Base-by-base conservation (phyloP, 2,888 invertebrate genomes). In the Chydorus sphaericus region DNA sequence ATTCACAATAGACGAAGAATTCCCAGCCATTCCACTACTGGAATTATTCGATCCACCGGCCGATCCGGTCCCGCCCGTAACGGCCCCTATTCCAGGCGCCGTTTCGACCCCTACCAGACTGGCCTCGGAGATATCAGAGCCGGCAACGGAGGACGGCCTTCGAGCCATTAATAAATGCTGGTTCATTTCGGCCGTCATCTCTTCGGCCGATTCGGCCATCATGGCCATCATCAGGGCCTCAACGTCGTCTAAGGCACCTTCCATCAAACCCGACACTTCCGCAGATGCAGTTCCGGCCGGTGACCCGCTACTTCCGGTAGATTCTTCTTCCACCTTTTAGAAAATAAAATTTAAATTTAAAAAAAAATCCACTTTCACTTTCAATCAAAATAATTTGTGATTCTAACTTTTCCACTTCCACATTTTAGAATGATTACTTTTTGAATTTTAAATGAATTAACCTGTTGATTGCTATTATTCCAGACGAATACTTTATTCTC, bases 401-500 rank as follows among this genome's bases (percentile, higher is more conserved):
- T n/a, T n/a, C n/a, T n/a, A n/a, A n/a, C n/a, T n/a, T n/a, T n/a
- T n/a, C n/a, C n/a, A n/a, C n/a, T n/a, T n/a, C n/a, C n/a, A n/a
- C n/a, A n/a, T n/a, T n/a, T n/a, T n/a, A n/a, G n/a, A n/a, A n/a
- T n/a, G n/a, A n/a, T n/a, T n/a, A n/a, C n/a, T n/a, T n/a, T n/a
- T n/a, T n/a, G n/a, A n/a, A n/a, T n/a, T n/a, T n/a, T n/a, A n/a
- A n/a, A n/a, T n/a, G n/a, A n/a, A n/a, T n/a, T n/a, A n/a, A n/a
- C n/a, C n/a, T n/a, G n/a, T n/a, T n/a, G n/a, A n/a, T n/a, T n/a
- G n/a, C n/a, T n/a, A n/a, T n/a, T n/a, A 66, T 84, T 85, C 85
- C 85, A 86, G 28, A 85, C 83, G 68, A 85, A 85, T 5, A 61
- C 60, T 48, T 80, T 79, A 65, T 85, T 84, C 68, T 85, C 84